Evolutionary conservation across 2,888 invertebrate genomes (phyloP).

Genomic region (Drosophila infuscata): DNA sequence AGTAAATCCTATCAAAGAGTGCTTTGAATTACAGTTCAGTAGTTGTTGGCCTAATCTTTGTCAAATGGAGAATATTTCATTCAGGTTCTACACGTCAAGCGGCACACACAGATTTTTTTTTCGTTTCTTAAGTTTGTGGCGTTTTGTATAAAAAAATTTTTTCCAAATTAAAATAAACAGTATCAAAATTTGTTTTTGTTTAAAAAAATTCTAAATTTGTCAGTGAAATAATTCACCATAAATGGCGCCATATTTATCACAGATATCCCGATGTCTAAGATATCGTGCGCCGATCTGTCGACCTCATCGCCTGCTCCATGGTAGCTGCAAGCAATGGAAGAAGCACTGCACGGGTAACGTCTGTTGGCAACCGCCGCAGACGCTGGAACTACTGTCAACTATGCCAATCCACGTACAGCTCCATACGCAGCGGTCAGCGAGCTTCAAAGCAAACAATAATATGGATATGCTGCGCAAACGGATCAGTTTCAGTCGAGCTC

Average conservation of each 20-base stretch:
- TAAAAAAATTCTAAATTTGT: conserved; percentile 17
- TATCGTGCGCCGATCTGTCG: conserved; percentile 64
- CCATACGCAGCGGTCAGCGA: conserved; percentile 47
- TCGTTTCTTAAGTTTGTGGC: not conserved
- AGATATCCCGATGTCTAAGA: conserved; percentile 69
- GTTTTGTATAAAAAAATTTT: not conserved
- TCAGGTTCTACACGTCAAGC: conserved; percentile 2
- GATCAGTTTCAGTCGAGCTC: conserved; percentile 60
- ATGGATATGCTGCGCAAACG: conserved; percentile 64
- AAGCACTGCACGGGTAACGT: conserved; percentile 32
- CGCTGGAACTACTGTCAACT: conserved; percentile 13
- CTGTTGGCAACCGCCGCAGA: conserved; percentile 19
- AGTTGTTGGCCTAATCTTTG: not conserved
- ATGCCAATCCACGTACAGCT: conserved; percentile 47
- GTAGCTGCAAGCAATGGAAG: conserved; percentile 46
- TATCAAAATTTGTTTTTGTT: not conserved
- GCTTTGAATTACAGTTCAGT: not conserved
- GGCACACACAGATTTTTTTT: conserved; percentile 10
- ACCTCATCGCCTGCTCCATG: conserved; percentile 46
- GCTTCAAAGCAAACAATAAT: conserved; percentile 44
- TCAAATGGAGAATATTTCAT: not conserved
- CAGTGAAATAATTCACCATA: not conserved
- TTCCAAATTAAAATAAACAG: conserved; percentile 10
- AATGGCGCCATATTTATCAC: conserved; percentile 51
- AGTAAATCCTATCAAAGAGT: conserved; percentile 6